Evolutionary conservation across 2,797 vertebrate species (phyloP).

Genomic region (Florisuga fusca): DNA sequence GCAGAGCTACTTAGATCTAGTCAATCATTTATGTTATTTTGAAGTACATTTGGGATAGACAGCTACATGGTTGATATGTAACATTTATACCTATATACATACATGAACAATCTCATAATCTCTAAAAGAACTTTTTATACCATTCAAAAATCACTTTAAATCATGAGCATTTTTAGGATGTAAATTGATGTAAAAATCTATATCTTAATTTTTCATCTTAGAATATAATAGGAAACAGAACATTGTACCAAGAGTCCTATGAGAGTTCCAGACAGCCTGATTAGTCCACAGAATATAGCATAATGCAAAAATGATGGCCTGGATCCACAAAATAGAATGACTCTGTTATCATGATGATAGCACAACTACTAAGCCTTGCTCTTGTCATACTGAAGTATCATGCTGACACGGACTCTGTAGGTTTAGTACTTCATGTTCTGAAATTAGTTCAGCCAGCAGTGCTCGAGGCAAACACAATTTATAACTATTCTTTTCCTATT

Average conservation of each 20-base stretch:
- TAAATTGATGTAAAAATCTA: not conserved
- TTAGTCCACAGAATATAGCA: not conserved
- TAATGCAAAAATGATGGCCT: not conserved
- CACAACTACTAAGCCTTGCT: not conserved
- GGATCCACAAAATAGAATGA: not conserved
- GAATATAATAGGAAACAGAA: not conserved
- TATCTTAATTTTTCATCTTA: not conserved
- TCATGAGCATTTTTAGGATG: not conserved
- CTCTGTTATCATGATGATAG: not conserved
- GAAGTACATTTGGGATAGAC: not conserved
- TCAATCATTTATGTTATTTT: not conserved
- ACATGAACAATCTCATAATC: not conserved
- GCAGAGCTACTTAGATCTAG: not conserved
- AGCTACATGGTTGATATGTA: not conserved
- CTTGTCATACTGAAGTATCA: fast-evolving
- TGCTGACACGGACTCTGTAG: not conserved
- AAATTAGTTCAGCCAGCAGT: not conserved
- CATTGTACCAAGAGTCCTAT: not conserved
- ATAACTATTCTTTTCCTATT: not conserved
- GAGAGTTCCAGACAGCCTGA: not conserved
- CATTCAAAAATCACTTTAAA: not conserved
- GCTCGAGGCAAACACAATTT: not conserved
- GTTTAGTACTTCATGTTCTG: not conserved
- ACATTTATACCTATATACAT: not conserved
- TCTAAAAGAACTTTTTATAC: not conserved